Evolutionary conservation across 1,140 invertebrate genomes (phyloP).

Genomic region (Triops longicaudatus): DNA sequence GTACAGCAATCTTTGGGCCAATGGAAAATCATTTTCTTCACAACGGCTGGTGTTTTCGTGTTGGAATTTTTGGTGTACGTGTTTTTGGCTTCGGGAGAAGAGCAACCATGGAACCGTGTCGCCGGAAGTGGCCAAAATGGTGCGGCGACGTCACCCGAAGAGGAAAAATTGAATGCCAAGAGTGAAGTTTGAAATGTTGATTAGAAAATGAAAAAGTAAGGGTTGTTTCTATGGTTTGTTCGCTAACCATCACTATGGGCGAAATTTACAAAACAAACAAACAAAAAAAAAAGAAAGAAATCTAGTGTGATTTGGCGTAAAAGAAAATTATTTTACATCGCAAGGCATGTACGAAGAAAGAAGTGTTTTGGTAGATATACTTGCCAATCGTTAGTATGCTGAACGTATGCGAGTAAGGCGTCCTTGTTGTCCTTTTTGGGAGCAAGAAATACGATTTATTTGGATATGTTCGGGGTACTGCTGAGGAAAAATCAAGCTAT

Average conservation of each 20-base stretch:
- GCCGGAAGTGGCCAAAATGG: slow-evolving; percentile 30
- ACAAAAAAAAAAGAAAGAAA: not conserved
- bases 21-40: slow-evolving; percentile 77
- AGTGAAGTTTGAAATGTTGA: not conserved
- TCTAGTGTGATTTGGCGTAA: not conserved
- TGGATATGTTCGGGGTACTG: no score
- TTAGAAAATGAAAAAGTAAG: not conserved
- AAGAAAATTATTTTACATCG: not conserved
- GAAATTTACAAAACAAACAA: not conserved
- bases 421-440: no score
- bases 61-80: slow-evolving; percentile 66
- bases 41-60: slow-evolving; percentile 62
- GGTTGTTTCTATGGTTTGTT: not conserved
- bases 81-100: slow-evolving; percentile 69
- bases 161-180: slow-evolving; percentile 28
- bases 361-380: no score
- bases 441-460: no score
- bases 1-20: slow-evolving; percentile 61
- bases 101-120: slow-evolving; percentile 68
- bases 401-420: no score
- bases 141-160: not conserved
- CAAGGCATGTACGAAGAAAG: no score
- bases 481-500: no score
- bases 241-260: not conserved
- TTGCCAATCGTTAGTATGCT: no score